Evolutionary conservation across 2,888 invertebrate species (phyloP), one percentile per base, ranked within the genome.

Genomic region (Microctonus aethiopoides): DNA sequence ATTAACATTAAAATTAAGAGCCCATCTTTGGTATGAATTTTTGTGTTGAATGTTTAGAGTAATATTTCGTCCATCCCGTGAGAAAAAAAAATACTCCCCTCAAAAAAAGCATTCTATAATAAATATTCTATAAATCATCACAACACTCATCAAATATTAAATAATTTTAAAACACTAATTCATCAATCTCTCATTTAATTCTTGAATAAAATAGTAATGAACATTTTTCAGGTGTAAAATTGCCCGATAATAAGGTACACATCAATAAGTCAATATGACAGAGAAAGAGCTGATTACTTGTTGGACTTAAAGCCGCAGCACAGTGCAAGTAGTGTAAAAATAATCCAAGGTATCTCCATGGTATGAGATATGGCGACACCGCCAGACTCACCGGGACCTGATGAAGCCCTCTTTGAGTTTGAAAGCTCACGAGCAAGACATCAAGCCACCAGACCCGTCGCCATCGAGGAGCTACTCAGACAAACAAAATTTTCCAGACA

Each of bases 401-500:
- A 95, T 87, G 95, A 95, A 87, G 93, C 93, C 79, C 93, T 94
- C 74, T 95, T 93, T 86, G 95, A 95, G 84, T 90, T 95, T 85
- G 95, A 95, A 87, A 93, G 93, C 75, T 91, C 91, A 82, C 88
- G 94, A 80, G 90, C 92, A 22, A 79, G 86, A 65, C 81, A 80
- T 32, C 94, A 94, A 75, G 94, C 94, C 80, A 93, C 94, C 24
- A 91, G 94, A 75, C 95, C 95, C 56, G 95, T 95, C 57, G 94
- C 95, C 22, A 90, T 96, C 74, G 97, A 97, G 85, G 96, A 96
- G 84, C 89, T 98, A 71, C 96, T 96, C 87, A 91, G 94, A 79
- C 95, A 95, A 87, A 97, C 97, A 68, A 97, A 98, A 88, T 98
- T 98, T 89, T 94, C 96, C 62, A 91, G 95, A 82, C 95, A 95